Evolutionary conservation across 2,797 vertebrate species (phyloP).

Genomic region (Hoplostethus atlanticus): DNA sequence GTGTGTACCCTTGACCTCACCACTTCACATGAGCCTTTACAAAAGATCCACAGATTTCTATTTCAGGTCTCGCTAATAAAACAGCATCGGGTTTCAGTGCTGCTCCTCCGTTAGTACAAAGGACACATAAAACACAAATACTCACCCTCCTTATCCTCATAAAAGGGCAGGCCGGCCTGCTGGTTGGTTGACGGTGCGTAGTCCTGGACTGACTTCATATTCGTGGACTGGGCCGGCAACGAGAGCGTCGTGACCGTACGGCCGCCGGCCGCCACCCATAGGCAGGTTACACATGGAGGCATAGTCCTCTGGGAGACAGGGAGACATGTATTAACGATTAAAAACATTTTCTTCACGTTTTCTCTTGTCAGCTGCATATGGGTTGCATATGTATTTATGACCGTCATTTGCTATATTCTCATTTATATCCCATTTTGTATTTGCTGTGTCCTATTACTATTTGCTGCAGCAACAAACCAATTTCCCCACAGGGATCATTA

Average conservation of each 20-base stretch:
- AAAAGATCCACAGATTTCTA: too few species aligned
- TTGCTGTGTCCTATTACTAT: too few species aligned
- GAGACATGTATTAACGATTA: background rate
- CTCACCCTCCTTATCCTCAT: conserved; percentile 79
- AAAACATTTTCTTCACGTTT: too few species aligned
- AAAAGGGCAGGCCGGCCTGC: conserved; percentile 49
- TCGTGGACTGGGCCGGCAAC: conserved; percentile 82
- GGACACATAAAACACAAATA: conserved; percentile 16
- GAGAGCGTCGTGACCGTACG: conserved; percentile 92
- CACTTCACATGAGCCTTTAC: too few species aligned
- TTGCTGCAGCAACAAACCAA: too few species aligned
- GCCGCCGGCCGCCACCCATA: conserved; percentile 74
- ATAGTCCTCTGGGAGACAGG: conserved; percentile 86
- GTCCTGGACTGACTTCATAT: conserved; percentile 67
- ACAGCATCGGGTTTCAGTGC: background rate
- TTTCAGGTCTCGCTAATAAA: too few species aligned
- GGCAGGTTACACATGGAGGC: conserved; percentile 94
- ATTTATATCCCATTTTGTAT: too few species aligned
- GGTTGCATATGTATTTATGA: too few species aligned
- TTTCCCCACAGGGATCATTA: too few species aligned
- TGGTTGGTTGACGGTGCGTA: conserved; percentile 61
- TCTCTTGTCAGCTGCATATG: too few species aligned
- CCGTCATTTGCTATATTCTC: too few species aligned
- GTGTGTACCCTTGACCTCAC: too few species aligned
- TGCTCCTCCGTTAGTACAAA: background rate